Conservation (phyloP, 2,113 vertebrate genomes). For the Odocoileus virginianus region DNA sequence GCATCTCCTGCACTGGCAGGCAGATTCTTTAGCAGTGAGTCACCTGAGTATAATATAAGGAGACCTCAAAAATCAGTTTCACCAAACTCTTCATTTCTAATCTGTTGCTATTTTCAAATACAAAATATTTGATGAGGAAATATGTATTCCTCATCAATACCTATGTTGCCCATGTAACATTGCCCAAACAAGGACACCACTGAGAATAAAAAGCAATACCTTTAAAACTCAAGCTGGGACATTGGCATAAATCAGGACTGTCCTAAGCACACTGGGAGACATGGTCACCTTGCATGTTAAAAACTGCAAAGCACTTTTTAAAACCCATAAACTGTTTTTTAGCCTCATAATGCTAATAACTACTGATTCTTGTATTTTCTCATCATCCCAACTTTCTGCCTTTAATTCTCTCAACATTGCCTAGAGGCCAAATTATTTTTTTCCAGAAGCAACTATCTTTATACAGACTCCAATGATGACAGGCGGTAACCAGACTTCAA, state of each 20-base stretch:
- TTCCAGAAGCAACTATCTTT: neutral
- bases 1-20: neutral
- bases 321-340: neutral
- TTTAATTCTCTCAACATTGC: neutral
- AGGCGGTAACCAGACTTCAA: neutral
- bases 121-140: neutral
- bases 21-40: neutral
- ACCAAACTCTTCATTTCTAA: neutral
- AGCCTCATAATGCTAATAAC: neutral
- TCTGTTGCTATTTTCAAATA: neutral
- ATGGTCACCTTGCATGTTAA: fast-evolving
- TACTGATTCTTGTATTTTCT: neutral
- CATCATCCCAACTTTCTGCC: neutral
- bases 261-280: neutral
- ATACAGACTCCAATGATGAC: fast-evolving
- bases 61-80: neutral
- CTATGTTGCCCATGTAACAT: neutral
- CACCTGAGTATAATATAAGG: fast-evolving
- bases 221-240: neutral
- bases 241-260: neutral
- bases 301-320: neutral
- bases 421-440: neutral
- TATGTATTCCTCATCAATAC: neutral
- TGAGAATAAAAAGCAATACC: neutral
- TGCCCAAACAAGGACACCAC: neutral